Evolutionary conservation across 2,888 invertebrate genomes (phyloP).

Genomic region (Petrophora chlorosata): DNA sequence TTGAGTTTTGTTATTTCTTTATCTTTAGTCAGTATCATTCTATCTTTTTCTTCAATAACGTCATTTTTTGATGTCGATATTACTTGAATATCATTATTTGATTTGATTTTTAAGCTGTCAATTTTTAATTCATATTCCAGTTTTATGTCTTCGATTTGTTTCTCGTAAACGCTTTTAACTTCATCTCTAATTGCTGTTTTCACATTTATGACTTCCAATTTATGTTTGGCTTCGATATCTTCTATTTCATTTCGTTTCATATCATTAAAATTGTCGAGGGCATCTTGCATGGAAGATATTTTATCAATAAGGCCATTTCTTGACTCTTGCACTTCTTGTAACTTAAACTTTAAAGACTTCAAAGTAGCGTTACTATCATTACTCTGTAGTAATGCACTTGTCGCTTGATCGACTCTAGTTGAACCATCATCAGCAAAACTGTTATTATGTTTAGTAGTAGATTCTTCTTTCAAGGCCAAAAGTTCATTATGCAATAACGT

Average conservation of each 20-base stretch:
- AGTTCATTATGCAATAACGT: constrained; percentile 59
- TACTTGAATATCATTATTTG: constrained; percentile 44
- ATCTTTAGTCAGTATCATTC: constrained; percentile 55
- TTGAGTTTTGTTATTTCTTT: constrained; percentile 55
- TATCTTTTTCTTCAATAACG: constrained; percentile 54
- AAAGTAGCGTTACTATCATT: constrained; percentile 51
- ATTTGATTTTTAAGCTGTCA: constrained; percentile 45
- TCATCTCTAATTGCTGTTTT: constrained; percentile 56
- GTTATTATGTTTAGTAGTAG: constrained; percentile 39
- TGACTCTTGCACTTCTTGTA: constrained; percentile 60
- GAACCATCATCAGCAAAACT: constrained; percentile 31
- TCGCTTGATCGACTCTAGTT: constrained; percentile 51
- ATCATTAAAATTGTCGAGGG: constrained; percentile 54
- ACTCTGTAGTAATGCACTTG: constrained; percentile 42
- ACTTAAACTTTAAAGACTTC: constrained; percentile 54
- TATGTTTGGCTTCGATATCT: constrained; percentile 58
- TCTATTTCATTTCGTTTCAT: constrained; percentile 62
- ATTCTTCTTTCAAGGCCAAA: constrained; percentile 52
- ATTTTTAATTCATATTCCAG: constrained; percentile 51
- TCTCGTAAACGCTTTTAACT: constrained; percentile 50
- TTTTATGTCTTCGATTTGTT: constrained; percentile 56
- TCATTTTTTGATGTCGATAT: constrained; percentile 45
- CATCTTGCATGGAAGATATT: constrained; percentile 54
- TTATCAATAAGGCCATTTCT: constrained; percentile 56
- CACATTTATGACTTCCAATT: constrained; percentile 57